Percentiles rank a stretch among this genome's conserved stretches.
phyloP scores from a whole-genome alignment of 2,113 vertebrate genomes.

The Gavialis gangeticus region DNA sequence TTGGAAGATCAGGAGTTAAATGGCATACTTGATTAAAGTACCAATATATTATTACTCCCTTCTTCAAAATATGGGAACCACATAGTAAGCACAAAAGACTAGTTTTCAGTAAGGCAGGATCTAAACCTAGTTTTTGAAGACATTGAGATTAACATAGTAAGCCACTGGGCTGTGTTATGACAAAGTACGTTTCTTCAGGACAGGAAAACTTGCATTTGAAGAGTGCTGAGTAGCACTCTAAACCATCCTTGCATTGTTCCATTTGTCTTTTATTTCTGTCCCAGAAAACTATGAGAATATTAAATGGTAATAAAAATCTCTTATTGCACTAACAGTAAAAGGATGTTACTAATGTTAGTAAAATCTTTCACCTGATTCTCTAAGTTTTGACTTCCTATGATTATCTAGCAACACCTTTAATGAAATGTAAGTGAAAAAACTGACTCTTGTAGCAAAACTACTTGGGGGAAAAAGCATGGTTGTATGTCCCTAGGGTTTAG shows the following conservation, averaged over 20 bases:
- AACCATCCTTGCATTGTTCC: neutral
- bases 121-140: too few species aligned
- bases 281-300: neutral
- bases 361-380: neutral
- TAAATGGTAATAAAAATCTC: neutral
- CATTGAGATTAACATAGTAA: too few species aligned
- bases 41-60: too few species aligned
- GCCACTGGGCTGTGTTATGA: too few species aligned
- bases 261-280: neutral
- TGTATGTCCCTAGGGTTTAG: neutral
- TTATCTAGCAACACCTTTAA: neutral
- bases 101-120: too few species aligned
- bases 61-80: too few species aligned
- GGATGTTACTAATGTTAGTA: neutral
- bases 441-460: rapidly evolving
- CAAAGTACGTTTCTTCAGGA: too few species aligned
- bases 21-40: too few species aligned
- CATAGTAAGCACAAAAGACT: too few species aligned
- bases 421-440: neutral
- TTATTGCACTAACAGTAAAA: neutral
- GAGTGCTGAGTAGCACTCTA: neutral
- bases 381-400: neutral
- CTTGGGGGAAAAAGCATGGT: neutral
- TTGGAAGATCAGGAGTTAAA: too few species aligned
- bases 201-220: too few species aligned